Evolutionary conservation across 2,888 invertebrate species (phyloP), one percentile per base, ranked within the genome.

Genomic region (Patella ulyssiponensis): DNA sequence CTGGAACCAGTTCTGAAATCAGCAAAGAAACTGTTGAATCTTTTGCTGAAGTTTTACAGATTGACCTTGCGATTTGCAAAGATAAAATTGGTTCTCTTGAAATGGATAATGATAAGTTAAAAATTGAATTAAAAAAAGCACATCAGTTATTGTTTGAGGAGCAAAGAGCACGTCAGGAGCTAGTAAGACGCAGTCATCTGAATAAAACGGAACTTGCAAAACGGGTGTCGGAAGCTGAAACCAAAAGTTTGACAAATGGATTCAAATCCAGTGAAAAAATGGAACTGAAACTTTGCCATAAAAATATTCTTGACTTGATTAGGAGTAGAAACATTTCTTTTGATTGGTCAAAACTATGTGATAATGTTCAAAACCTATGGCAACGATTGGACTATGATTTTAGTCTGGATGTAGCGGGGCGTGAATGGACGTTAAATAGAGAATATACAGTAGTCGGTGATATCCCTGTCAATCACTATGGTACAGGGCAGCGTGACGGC

Each of bases 361-460:
- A 56, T 2, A 15, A 56, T 33, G 75, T 77, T 20, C 44, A 54
- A 33, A 12, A 70, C 12, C 52, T 69, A 51, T 76, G 69, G 27
- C 75, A 73, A 51, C 74, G 76, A 51, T 33, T 72, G 4, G 69
- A 44, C 15, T 69, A 73, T 14, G 27, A 70, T n/a, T 70, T 64
- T 33, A 76, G 76, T 27, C 71, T 85, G 71, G 84, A 84, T 74
- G 77, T 73, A 2, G 79, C 81, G 3, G 79, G 82, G 27, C 73
- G 77, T 69, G 85, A 86, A 74, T 87, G 87, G 87, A 70, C 76
- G 17, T 80, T 79, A 23, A 86, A 85, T 15, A 74, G 79, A 15
- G 85, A 87, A 75, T 87, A 81, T 78, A 77, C 81, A 54, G 77
- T 87, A 54, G 54, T 83, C 14, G 85, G 85, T 17, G 78, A 79